Percentiles rank a stretch among this genome's conserved stretches.
phyloP scores from a whole-genome alignment of 2,113 vertebrate genomes.

The Rallus limicola region DNA sequence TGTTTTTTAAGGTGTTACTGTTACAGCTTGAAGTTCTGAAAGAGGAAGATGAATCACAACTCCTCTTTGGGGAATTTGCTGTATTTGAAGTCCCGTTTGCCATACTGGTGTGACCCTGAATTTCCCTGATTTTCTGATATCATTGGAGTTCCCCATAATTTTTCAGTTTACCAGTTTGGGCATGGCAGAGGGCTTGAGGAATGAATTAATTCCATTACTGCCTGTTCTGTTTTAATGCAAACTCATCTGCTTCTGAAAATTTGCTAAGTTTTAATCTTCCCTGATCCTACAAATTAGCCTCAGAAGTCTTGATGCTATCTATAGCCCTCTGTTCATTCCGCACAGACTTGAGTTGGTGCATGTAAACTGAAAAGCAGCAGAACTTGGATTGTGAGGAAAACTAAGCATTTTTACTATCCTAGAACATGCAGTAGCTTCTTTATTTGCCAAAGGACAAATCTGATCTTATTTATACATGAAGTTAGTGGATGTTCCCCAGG shows the following conservation, averaged over 20 bases:
- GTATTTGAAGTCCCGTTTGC: not conserved
- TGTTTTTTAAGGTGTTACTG: not conserved
- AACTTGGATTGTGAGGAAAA: conserved; percentile 11
- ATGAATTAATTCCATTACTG: not conserved
- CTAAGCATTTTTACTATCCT: not conserved
- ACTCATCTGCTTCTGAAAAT: not conserved
- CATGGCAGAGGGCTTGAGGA: not conserved
- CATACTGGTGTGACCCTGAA: not conserved
- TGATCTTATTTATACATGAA: conserved; percentile 25
- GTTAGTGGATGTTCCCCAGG: not conserved
- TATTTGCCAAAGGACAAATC: conserved; percentile 8
- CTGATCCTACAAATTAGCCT: not conserved
- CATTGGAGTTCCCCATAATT: not conserved
- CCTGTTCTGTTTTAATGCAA: not conserved
- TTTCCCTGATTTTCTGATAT: not conserved
- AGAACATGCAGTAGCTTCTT: conserved; percentile 16
- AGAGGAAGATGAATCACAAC: not conserved
- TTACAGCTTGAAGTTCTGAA: not conserved
- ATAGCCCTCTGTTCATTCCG: conserved; percentile 23
- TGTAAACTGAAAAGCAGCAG: not conserved
- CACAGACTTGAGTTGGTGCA: not conserved
- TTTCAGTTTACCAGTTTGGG: not conserved
- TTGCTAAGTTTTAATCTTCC: conserved; percentile 10
- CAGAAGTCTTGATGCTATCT: not conserved
- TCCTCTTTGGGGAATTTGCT: not conserved